phyloP scores from a whole-genome alignment of 30 jellyfish, hydroid and myxozoan genomes.

The Hydractinia echinata region DNA sequence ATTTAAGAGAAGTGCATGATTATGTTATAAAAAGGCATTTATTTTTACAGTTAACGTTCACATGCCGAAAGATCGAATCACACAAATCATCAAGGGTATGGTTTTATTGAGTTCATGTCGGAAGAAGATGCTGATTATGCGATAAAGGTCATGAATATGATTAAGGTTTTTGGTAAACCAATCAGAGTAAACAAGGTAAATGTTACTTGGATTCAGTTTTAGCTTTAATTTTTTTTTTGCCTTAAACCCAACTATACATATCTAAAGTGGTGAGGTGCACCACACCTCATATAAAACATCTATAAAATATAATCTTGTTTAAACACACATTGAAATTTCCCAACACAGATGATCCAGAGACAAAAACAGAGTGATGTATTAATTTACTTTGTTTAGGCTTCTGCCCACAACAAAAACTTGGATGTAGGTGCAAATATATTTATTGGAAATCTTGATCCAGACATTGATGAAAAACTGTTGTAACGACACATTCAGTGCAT shows the following conservation, averaged over 20 bases:
- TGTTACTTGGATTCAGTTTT: neutral
- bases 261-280: too few relatives aligned
- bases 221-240: too few relatives aligned
- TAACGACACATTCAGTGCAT: slow-evolving; percentile 98
- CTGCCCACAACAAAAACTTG: slow-evolving; percentile 92
- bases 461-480: slow-evolving; percentile 90
- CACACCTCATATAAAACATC: too few relatives aligned
- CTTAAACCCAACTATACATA: too few relatives aligned
- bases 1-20: too few relatives aligned
- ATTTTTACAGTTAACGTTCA: slow-evolving; percentile 80
- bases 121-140: slow-evolving; percentile 99
- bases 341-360: too few relatives aligned
- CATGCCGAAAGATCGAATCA: slow-evolving; percentile 97
- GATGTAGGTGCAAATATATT: slow-evolving; percentile 99
- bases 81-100: slow-evolving; percentile 99
- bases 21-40: too few relatives aligned
- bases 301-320: too few relatives aligned
- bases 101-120: slow-evolving; percentile 95
- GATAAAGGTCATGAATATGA: slow-evolving; percentile 91
- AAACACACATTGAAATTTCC: too few relatives aligned
- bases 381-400: slow-evolving; percentile 54
- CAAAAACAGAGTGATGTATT: too few relatives aligned
- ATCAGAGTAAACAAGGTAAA: slow-evolving; percentile 96
- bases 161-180: slow-evolving; percentile 96
- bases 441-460: slow-evolving; percentile 98